A percentile compares a stretch with the other conserved stretches of the same genome.
These are phyloP conservation scores for Varroa destructor DNA, from an alignment of 1,140 invertebrate genomes.

Conservation along the genomic window DNA sequence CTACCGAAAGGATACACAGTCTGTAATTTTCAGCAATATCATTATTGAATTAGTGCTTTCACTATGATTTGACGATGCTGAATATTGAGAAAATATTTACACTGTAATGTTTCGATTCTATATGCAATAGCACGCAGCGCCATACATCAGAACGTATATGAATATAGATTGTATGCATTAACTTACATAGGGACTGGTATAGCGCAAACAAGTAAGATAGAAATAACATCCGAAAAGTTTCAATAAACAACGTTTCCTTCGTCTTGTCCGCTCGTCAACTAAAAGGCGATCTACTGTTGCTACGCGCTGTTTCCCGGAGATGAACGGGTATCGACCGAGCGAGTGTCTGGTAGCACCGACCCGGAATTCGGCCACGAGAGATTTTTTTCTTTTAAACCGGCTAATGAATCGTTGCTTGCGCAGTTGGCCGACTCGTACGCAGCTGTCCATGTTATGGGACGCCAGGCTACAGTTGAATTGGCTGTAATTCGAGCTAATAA, in stretches of 20 bases:
- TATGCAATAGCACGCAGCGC: too few relatives aligned
- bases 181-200: too few relatives aligned
- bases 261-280: conserved; percentile 31
- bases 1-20: conserved; percentile 46
- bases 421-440: conserved; percentile 45
- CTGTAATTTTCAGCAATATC: conserved; percentile 33
- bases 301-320: conserved; percentile 46
- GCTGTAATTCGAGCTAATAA: conserved; percentile 36
- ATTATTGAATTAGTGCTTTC: background rate
- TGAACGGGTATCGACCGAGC: conserved; percentile 42
- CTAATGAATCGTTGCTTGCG: conserved; percentile 43
- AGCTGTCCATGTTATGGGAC: conserved; percentile 46
- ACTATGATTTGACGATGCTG: background rate
- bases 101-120: too few relatives aligned
- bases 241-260: background rate
- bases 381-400: conserved; percentile 41
- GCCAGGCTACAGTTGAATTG: conserved; percentile 41
- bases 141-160: too few relatives aligned
- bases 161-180: too few relatives aligned
- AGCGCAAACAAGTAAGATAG: too few relatives aligned
- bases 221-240: background rate
- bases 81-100: background rate
- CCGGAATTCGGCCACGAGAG: conserved; percentile 47
- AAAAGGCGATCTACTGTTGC: conserved; percentile 46
- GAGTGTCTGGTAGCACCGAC: conserved; percentile 43